These are phyloP conservation scores for Galerucella calmariensis DNA, from an alignment of 2,888 invertebrate species.

Conservation along the genomic window DNA sequence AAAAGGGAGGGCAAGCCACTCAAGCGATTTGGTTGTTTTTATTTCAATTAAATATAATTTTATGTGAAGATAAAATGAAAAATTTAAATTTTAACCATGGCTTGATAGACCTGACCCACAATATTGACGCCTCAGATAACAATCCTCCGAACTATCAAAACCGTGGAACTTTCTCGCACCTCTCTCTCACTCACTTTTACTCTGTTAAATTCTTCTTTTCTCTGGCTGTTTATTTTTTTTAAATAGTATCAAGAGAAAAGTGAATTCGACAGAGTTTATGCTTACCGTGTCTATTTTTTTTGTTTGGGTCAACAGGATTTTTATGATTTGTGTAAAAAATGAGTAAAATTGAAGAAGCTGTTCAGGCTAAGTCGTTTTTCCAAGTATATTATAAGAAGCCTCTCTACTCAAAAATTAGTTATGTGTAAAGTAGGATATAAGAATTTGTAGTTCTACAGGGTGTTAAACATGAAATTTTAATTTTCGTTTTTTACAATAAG, in stretches of 20 bases:
- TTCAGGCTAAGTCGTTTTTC: constrained; percentile 32
- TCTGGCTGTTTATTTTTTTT: not conserved
- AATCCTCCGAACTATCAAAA: constrained; percentile 48
- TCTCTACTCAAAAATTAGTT: constrained; percentile 56
- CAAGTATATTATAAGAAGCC: constrained; percentile 57
- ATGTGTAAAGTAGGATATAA: too few relatives aligned
- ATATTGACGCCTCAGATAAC: constrained; percentile 61
- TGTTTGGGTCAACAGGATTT: constrained; percentile 20
- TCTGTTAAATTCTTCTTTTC: constrained; percentile 49
- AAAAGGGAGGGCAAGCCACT: constrained; percentile 62
- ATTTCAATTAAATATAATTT: constrained; percentile 17
- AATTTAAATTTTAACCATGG: constrained; percentile 50
- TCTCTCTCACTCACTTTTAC: constrained; percentile 51
- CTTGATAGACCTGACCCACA: constrained; percentile 65
- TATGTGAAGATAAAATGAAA: constrained; percentile 5
- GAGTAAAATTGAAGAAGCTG: constrained; percentile 16
- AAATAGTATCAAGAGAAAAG: not conserved
- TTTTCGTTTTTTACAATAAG: too few relatives aligned
- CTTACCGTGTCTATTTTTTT: constrained; percentile 9
- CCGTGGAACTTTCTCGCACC: constrained; percentile 47
- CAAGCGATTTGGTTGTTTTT: constrained; percentile 55
- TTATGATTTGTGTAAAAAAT: constrained; percentile 28
- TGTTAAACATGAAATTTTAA: too few relatives aligned
- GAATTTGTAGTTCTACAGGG: too few relatives aligned
- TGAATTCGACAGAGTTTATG: too few relatives aligned